A percentile compares a stretch with the other conserved stretches of the same genome.
Conservation (phyloP, 1,140 invertebrate genomes). For the Micrasema longulum region DNA sequence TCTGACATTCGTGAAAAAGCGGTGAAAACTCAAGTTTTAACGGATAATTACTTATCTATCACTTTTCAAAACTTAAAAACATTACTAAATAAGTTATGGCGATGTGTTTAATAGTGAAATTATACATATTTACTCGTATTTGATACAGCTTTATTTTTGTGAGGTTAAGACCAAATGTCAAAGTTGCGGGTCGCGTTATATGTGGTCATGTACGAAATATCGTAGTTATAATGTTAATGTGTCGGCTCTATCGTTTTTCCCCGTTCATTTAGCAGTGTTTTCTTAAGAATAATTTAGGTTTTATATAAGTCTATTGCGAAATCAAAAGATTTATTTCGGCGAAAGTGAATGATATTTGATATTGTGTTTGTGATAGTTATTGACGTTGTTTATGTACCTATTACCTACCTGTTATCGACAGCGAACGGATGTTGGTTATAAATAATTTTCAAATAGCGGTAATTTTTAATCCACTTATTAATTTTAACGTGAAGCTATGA, state of each 20-base stretch:
- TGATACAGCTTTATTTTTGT: slow-evolving; percentile 20
- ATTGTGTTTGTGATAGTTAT: slow-evolving; percentile 12
- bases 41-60: slow-evolving; percentile 8
- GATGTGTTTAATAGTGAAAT: no score
- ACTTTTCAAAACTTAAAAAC: neutral
- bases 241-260: neutral
- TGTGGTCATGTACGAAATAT: slow-evolving; percentile 5
- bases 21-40: slow-evolving; percentile 31
- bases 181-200: slow-evolving; percentile 30
- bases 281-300: slow-evolving; percentile 1
- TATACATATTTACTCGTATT: neutral
- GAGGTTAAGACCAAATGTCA: slow-evolving; percentile 51
- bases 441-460: neutral
- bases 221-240: slow-evolving; percentile 22
- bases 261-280: neutral
- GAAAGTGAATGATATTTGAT: slow-evolving; percentile 8
- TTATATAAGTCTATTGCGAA: neutral
- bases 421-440: neutral
- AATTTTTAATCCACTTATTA: no score
- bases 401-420: slow-evolving; percentile 3
- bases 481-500: no score
- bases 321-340: slow-evolving; percentile 1
- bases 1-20: slow-evolving; percentile 51
- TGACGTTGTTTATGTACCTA: slow-evolving; percentile 4
- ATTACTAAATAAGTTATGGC: neutral